Percentiles rank a stretch among this genome's conserved stretches.
These are phyloP conservation scores for Auanema sp. DNA, from an alignment of 2,888 invertebrate genomes.

Conservation along the genomic window DNA sequence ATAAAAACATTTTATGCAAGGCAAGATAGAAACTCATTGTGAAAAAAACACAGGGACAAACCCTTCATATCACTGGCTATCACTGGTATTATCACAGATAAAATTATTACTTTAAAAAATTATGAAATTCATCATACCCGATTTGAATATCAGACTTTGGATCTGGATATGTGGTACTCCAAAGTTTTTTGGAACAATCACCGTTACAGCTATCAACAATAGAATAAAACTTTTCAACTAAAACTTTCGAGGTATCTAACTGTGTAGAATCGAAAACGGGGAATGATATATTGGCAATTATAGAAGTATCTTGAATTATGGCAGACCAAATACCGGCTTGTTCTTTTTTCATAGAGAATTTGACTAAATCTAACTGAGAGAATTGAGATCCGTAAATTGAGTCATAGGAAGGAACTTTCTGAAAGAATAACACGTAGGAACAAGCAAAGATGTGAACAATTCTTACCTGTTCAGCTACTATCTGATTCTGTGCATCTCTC, in stretches of 20 bases:
- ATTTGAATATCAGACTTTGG: conserved; percentile 44
- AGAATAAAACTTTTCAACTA: conserved; percentile 26
- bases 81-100: not conserved
- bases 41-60: not conserved
- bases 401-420: conserved; percentile 49
- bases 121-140: conserved; percentile 10
- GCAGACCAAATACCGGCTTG: conserved; percentile 18
- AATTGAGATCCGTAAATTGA: conserved; percentile 49
- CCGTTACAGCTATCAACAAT: conserved; percentile 32
- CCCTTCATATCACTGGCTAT: not conserved
- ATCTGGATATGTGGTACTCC: conserved; percentile 45
- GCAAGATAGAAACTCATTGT: not conserved
- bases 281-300: conserved; percentile 20
- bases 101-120: conserved; percentile 4
- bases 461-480: conserved; percentile 2
- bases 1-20: conserved; percentile 1
- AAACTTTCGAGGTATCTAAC: not conserved
- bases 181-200: conserved; percentile 31
- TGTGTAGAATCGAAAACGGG: conserved; percentile 25
- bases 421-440: not conserved
- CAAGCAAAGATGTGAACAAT: not conserved
- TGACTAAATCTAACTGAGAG: conserved; percentile 14
- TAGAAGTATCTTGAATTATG: not conserved
- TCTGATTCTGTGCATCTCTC: conserved; percentile 15
- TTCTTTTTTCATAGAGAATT: not conserved